phyloP scores from a whole-genome alignment of 2,113 vertebrate species.

The Taurulus bubalis region DNA sequence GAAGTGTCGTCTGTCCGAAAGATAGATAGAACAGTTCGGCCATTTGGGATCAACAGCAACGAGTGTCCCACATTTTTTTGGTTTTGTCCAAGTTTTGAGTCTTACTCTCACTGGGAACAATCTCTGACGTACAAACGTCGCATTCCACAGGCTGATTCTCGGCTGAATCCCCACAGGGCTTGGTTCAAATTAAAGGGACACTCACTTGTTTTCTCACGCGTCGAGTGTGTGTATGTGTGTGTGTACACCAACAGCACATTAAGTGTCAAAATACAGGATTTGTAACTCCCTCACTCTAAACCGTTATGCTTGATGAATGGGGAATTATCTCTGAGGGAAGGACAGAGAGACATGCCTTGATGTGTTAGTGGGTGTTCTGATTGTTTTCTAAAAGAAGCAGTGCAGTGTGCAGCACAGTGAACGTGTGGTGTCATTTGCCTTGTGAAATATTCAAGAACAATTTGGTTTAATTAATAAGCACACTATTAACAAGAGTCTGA shows the following conservation, averaged over 20 bases:
- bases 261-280: constrained; percentile 22
- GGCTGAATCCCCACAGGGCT: constrained; percentile 73
- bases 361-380: constrained; percentile 39
- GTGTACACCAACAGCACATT: not conserved
- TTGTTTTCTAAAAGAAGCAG: constrained; percentile 38
- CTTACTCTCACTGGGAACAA: constrained; percentile 74
- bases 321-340: not conserved
- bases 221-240: not conserved
- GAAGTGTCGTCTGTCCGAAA: not conserved
- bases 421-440: constrained; percentile 20
- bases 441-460: constrained; percentile 66
- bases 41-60: constrained; percentile 21
- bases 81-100: constrained; percentile 64
- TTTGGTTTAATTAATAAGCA: constrained; percentile 81
- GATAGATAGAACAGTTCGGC: constrained; percentile 1
- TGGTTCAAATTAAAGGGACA: constrained; percentile 81
- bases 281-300: not conserved
- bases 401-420: constrained; percentile 17
- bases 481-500: constrained; percentile 35
- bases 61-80: constrained; percentile 50
- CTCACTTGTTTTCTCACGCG: constrained; percentile 66
- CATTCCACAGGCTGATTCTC: constrained; percentile 79
- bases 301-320: constrained; percentile 16
- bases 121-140: constrained; percentile 77
- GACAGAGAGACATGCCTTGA: not conserved